Conservation (phyloP, 2,113 vertebrate genomes). For the Ammodytes dubius region DNA sequence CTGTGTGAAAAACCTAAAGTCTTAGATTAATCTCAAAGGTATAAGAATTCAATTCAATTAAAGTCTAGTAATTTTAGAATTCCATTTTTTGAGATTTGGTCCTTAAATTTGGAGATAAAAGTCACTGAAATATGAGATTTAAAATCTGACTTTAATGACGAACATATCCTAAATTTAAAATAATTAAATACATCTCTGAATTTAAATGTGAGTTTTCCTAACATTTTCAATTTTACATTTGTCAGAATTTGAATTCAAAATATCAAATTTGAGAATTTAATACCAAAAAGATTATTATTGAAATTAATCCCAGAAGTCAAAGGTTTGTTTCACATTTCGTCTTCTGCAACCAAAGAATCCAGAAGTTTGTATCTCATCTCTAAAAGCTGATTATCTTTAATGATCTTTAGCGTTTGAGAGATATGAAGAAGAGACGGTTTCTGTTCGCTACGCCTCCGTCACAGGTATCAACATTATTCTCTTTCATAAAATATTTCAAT, state of each 20-base stretch:
- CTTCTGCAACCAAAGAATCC: neutral
- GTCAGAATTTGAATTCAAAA: neutral
- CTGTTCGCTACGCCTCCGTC: constrained; percentile 43
- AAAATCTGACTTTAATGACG: neutral
- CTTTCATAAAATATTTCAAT: neutral
- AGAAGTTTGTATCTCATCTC: neutral
- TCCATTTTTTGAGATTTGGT: no score
- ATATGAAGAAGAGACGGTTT: constrained; percentile 62
- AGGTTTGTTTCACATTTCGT: neutral
- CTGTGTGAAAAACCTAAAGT: neutral
- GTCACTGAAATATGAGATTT: neutral
- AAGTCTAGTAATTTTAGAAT: no score
- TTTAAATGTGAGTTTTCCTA: no score
- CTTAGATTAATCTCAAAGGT: neutral
- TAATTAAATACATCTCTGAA: neutral
- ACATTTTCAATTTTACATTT: no score
- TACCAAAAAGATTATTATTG: neutral
- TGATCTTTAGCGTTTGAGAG: constrained; percentile 57
- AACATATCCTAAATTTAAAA: neutral
- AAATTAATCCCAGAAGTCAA: neutral
- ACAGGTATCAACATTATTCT: constrained; percentile 58
- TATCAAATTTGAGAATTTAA: neutral
- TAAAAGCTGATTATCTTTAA: constrained; percentile 26
- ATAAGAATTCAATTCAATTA: no score
- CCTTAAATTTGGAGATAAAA: no score